These are phyloP conservation scores for Cyanistes caeruleus DNA, from an alignment of 2,113 vertebrate genomes.

Conservation along the genomic window DNA sequence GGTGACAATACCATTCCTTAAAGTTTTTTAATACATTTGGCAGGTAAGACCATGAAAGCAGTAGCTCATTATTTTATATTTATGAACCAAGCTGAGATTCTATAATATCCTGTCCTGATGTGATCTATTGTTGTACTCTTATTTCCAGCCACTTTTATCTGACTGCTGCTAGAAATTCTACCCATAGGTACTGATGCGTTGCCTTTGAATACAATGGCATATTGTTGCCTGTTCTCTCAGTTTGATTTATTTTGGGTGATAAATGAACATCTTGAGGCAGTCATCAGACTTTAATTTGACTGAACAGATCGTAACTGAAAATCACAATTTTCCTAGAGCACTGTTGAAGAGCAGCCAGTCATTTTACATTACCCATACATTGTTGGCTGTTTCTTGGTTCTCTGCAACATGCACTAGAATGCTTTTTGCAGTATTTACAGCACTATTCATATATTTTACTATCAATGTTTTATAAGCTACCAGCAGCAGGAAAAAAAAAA, in stretches of 20 bases:
- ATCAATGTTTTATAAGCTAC: background rate
- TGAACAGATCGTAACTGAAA: slow-evolving; percentile 56
- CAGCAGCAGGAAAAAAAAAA: background rate
- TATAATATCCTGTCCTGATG: slow-evolving; percentile 61
- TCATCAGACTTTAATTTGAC: slow-evolving; percentile 62
- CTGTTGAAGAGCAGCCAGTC: slow-evolving; percentile 27
- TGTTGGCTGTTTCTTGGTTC: slow-evolving; percentile 13
- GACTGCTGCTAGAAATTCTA: slow-evolving; percentile 40
- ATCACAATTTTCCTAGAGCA: slow-evolving; percentile 20
- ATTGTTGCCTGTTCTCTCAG: slow-evolving; percentile 31
- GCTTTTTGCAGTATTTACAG: background rate
- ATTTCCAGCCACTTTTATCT: slow-evolving; percentile 61
- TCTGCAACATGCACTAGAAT: background rate
- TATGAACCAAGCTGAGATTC: slow-evolving; percentile 36
- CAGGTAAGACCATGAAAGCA: background rate
- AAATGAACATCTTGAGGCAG: slow-evolving; percentile 57
- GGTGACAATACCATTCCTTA: background rate
- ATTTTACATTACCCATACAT: slow-evolving; percentile 13
- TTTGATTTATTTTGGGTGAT: slow-evolving; percentile 52
- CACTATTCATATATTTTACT: background rate
- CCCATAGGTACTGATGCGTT: slow-evolving; percentile 10
- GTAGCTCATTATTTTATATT: slow-evolving; percentile 40
- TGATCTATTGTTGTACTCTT: slow-evolving; percentile 54
- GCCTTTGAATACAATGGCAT: slow-evolving; percentile 25
- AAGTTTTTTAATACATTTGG: slow-evolving; percentile 30